These are phyloP conservation scores for Dorcus parallelipipedus DNA, from an alignment of 2,888 invertebrate species.

Conservation along the genomic window DNA sequence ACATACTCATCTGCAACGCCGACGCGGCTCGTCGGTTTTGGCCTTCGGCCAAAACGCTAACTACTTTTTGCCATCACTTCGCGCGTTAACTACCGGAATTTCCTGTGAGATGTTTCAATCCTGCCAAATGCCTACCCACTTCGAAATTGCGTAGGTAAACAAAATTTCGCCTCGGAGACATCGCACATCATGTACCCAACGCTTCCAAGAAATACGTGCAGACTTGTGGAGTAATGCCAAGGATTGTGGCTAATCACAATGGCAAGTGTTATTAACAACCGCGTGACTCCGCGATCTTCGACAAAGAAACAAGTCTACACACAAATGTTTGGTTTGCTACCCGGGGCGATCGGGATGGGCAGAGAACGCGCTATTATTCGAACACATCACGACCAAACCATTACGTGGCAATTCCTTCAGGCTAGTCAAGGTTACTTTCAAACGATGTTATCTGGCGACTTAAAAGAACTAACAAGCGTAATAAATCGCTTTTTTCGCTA, in stretches of 20 bases:
- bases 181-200: too few species aligned
- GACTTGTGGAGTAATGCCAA: slow-evolving; percentile 1
- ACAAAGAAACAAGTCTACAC: slow-evolving; percentile 25
- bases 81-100: slow-evolving; percentile 30
- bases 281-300: slow-evolving; percentile 28
- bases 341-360: slow-evolving; percentile 27
- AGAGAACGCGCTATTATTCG: slow-evolving; percentile 22
- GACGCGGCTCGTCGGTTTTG: slow-evolving; percentile 19
- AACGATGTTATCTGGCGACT: slow-evolving; percentile 18
- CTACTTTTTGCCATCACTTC: slow-evolving; percentile 15
- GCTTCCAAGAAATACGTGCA: too few species aligned
- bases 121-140: background rate
- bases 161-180: too few species aligned
- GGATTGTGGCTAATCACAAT: slow-evolving; percentile 18
- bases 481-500: too few species aligned
- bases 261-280: slow-evolving; percentile 28
- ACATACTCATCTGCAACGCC: slow-evolving; percentile 8
- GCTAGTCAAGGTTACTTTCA: slow-evolving; percentile 28
- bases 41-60: slow-evolving; percentile 22
- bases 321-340: slow-evolving; percentile 24
- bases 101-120: slow-evolving; percentile 26
- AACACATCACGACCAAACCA: slow-evolving; percentile 29
- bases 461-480: background rate
- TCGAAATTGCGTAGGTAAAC: too few species aligned
- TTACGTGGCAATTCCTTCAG: slow-evolving; percentile 24